phyloP scores from a whole-genome alignment of 1,140 invertebrate species.

The Gonioctena quinquepunctata region DNA sequence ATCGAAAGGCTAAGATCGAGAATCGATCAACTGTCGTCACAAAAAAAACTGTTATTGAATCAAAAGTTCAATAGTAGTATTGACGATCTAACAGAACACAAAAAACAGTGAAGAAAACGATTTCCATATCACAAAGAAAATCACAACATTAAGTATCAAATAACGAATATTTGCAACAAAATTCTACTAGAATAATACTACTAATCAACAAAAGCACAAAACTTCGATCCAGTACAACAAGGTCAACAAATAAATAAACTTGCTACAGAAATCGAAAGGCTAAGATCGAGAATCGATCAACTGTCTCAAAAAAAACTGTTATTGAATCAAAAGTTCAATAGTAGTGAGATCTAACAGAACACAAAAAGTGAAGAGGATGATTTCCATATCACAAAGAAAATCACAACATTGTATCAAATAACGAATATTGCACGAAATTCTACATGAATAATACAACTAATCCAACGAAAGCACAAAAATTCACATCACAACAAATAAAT shows the following conservation, averaged over 20 bases:
- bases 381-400: background rate
- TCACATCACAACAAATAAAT: constrained; percentile 42
- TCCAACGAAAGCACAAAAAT: too few species aligned
- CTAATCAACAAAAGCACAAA: too few species aligned
- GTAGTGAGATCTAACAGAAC: constrained; percentile 8
- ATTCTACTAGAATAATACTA: too few species aligned
- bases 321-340: constrained; percentile 32
- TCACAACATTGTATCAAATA: constrained; percentile 4
- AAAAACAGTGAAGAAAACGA: constrained; percentile 24
- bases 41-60: constrained; percentile 46
- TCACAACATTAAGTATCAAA: too few species aligned
- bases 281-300: constrained; percentile 44
- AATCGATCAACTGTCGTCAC: constrained; percentile 43
- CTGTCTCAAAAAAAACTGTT: constrained; percentile 47
- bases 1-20: constrained; percentile 46
- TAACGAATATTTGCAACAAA: too few species aligned
- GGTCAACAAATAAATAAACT: constrained; percentile 46
- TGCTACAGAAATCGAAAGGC: constrained; percentile 48
- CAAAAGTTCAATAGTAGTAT: constrained; percentile 21
- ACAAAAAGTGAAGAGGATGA: constrained; percentile 10
- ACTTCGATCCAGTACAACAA: constrained; percentile 40
- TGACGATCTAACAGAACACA: constrained; percentile 5
- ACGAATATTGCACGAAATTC: too few species aligned
- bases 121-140: too few species aligned
- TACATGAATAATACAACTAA: too few species aligned